Evolutionary conservation across 2,113 vertebrate genomes (phyloP).

Genomic region (Halcyon malimbica): DNA sequence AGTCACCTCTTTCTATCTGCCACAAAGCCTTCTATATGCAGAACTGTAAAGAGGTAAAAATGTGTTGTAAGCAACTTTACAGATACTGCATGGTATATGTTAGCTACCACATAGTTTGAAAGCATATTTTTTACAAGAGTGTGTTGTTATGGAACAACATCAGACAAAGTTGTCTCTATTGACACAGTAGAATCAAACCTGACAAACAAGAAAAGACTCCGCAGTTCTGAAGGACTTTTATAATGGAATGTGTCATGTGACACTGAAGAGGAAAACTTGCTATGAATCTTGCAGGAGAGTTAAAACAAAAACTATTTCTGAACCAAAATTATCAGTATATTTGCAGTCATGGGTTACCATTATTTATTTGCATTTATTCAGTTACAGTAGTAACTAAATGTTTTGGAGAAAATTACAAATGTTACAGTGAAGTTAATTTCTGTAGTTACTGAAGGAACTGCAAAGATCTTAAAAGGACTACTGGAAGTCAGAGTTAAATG

Average conservation of each 20-base stretch:
- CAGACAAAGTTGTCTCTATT: neutral
- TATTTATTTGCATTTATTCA: neutral
- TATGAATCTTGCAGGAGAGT: neutral
- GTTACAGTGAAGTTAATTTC: neutral
- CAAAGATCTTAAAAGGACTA: neutral
- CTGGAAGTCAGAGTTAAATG: neutral
- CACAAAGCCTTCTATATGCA: neutral
- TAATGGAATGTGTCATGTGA: neutral
- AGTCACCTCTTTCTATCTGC: neutral
- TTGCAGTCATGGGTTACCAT: neutral
- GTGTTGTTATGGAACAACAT: neutral
- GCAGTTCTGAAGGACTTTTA: neutral
- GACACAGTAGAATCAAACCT: neutral
- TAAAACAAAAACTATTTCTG: neutral
- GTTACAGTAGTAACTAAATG: neutral
- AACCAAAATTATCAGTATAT: neutral
- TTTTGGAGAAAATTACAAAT: neutral
- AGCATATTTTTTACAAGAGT: neutral
- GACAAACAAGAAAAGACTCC: neutral
- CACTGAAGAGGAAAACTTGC: neutral
- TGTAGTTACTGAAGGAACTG: neutral
- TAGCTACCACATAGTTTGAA: neutral
- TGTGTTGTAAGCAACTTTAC: neutral
- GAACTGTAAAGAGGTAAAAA: neutral
- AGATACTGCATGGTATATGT: neutral